Evolutionary conservation across 2,113 vertebrate species (phyloP).

Genomic region (Eupsittula cactorum): DNA sequence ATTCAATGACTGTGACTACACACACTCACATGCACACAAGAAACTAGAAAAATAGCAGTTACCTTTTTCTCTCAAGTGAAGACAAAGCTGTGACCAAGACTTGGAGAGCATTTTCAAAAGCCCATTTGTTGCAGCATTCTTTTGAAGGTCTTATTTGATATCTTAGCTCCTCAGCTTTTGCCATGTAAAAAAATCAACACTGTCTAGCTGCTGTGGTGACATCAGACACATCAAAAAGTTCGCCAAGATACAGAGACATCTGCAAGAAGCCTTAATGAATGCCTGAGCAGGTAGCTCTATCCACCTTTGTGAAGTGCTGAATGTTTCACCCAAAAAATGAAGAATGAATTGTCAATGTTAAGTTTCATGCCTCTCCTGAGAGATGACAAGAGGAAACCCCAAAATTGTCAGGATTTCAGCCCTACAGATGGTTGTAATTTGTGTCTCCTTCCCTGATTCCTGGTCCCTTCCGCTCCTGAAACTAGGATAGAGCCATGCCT

Average conservation of each 20-base stretch:
- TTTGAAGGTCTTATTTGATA: not conserved
- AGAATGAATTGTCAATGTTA: not conserved
- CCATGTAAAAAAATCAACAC: not conserved
- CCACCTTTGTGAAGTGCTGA: not conserved
- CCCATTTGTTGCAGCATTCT: not conserved
- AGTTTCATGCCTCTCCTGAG: not conserved
- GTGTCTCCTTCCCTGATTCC: not conserved
- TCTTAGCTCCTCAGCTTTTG: not conserved
- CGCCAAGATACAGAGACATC: not conserved
- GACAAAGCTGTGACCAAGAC: not conserved
- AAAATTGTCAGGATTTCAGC: not conserved
- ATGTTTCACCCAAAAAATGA: not conserved
- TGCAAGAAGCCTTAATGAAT: not conserved
- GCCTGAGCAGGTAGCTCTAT: not conserved
- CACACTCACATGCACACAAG: fast-evolving
- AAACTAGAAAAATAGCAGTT: not conserved
- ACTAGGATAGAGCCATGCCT: not conserved
- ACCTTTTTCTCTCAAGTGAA: not conserved
- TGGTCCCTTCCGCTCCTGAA: not conserved
- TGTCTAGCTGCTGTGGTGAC: not conserved
- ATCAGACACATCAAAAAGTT: not conserved
- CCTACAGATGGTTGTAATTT: not conserved
- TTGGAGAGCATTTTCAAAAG: not conserved
- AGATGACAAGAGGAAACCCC: not conserved
- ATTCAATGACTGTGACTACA: not conserved